phyloP scores from a whole-genome alignment of 2,888 invertebrate genomes.

The Therioaphis trifolii region DNA sequence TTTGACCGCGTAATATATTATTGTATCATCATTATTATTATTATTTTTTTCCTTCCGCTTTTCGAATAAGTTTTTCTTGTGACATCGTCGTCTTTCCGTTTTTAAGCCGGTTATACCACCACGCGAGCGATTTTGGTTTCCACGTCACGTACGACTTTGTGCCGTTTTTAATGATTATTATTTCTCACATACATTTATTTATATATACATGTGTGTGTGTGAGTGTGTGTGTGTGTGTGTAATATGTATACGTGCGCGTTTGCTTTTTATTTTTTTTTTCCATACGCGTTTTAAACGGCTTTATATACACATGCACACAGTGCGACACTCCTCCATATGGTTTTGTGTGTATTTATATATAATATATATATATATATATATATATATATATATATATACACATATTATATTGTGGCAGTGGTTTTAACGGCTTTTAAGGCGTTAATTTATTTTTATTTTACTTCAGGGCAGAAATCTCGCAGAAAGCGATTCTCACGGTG shows the following conservation, averaged over 20 bases:
- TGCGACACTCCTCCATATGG: no score
- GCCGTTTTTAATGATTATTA: constrained; percentile 57
- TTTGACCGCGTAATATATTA: constrained; percentile 8
- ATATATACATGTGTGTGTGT: not conserved
- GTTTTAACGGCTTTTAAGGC: no score
- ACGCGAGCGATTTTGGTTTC: constrained; percentile 23
- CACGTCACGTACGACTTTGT: constrained; percentile 54
- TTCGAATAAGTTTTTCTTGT: constrained; percentile 40
- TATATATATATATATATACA: no score
- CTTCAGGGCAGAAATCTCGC: no score
- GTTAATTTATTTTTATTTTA: no score
- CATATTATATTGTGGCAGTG: no score
- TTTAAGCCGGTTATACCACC: constrained; percentile 24
- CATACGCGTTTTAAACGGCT: no score
- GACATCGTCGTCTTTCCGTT: constrained; percentile 7
- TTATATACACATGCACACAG: no score
- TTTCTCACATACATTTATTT: constrained; percentile 14
- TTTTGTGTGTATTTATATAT: no score
- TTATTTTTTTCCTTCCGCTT: not conserved
- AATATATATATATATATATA: no score
- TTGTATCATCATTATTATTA: not conserved
- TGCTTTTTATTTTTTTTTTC: no score
- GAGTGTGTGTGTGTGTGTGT: not conserved
- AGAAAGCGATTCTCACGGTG: no score
- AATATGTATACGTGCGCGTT: not conserved